These are phyloP conservation scores for Nomada fabriciana DNA, from an alignment of 2,888 invertebrate genomes.

Conservation along the genomic window DNA sequence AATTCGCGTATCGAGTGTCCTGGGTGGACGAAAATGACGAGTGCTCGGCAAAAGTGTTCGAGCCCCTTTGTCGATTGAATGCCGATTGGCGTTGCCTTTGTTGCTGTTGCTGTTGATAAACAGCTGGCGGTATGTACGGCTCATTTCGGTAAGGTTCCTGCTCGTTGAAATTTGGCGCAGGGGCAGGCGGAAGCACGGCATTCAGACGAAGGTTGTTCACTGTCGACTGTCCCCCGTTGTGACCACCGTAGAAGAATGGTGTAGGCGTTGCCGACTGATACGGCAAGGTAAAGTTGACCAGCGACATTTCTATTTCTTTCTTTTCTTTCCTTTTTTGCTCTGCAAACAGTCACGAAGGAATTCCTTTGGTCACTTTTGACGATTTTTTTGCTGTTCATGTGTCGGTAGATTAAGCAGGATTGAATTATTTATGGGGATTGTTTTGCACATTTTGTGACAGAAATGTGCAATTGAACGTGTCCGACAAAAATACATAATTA, in stretches of 20 bases:
- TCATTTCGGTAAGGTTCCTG: constrained; percentile 75
- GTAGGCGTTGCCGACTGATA: constrained; percentile 80
- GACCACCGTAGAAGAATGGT: constrained; percentile 78
- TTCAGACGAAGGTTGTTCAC: constrained; percentile 78
- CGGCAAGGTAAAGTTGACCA: constrained; percentile 81
- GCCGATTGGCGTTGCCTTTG: constrained; percentile 66
- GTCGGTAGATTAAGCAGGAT: neutral
- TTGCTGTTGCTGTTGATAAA: constrained; percentile 74
- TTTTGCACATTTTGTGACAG: too few relatives aligned
- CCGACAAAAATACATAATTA: neutral
- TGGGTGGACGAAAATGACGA: constrained; percentile 70
- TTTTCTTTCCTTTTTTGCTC: neutral
- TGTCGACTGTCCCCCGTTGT: constrained; percentile 69
- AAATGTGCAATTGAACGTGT: too few relatives aligned
- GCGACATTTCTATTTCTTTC: constrained; percentile 75
- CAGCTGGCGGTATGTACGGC: constrained; percentile 76
- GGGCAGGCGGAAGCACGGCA: constrained; percentile 75
- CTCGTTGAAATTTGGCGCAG: constrained; percentile 72
- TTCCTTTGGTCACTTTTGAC: neutral
- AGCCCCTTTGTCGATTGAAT: constrained; percentile 39
- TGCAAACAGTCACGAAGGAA: neutral
- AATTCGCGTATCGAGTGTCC: constrained; percentile 75
- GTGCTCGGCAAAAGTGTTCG: constrained; percentile 53
- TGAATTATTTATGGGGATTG: too few relatives aligned
- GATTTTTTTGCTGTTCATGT: neutral